These are phyloP conservation scores for Lucilia cuprina DNA, from an alignment of 1,140 invertebrate species.

Conservation along the genomic window DNA sequence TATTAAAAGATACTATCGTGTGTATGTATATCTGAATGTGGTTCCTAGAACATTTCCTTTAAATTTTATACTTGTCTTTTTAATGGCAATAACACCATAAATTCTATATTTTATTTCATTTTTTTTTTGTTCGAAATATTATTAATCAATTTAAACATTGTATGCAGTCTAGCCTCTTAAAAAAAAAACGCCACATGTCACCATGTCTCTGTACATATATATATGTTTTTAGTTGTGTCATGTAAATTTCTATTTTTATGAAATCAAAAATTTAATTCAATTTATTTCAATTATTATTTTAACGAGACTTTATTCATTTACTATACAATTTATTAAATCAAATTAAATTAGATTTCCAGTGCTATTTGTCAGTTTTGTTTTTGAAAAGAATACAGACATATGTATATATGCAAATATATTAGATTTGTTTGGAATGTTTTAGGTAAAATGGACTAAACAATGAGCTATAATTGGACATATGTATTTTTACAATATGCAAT, in stretches of 20 bases:
- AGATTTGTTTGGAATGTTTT: too few relatives aligned
- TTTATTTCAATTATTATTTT: background rate
- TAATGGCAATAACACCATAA: too few relatives aligned
- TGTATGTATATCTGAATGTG: too few relatives aligned
- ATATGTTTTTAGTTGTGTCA: background rate
- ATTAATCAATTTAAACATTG: background rate
- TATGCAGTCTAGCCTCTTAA: background rate
- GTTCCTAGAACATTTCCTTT: too few relatives aligned
- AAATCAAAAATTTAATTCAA: conserved; percentile 6
- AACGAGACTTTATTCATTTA: background rate
- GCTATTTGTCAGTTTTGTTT: background rate
- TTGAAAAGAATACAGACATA: too few relatives aligned
- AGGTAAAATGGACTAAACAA: too few relatives aligned
- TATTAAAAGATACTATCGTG: background rate
- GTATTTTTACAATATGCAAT: too few relatives aligned
- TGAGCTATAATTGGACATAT: too few relatives aligned
- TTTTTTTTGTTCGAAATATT: background rate
- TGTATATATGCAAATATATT: too few relatives aligned
- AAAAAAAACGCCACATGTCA: too few relatives aligned
- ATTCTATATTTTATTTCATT: background rate
- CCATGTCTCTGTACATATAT: background rate
- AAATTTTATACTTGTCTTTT: too few relatives aligned
- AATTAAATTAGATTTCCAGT: conserved; percentile 4
- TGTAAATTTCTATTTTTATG: background rate
- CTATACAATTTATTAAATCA: conserved; percentile 12